These are phyloP conservation scores for Cantharis nigra DNA, from an alignment of 2,888 invertebrate genomes.

Conservation along the genomic window DNA sequence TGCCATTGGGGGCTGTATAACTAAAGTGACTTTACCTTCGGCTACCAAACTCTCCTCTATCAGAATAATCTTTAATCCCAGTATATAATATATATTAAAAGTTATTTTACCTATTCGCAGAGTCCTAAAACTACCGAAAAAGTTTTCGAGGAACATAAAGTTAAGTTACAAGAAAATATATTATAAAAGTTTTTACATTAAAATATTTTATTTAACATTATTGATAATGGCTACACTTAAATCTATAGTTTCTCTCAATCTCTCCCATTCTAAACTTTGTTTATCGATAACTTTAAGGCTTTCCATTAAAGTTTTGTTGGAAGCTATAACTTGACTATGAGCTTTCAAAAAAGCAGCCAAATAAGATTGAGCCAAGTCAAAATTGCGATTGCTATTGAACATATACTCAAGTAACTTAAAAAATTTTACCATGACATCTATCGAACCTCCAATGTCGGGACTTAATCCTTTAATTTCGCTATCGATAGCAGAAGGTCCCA, in stretches of 20 bases:
- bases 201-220: neutral
- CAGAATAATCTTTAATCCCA: too few species aligned
- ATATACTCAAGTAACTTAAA: constrained; percentile 72
- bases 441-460: constrained; percentile 73
- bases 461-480: constrained; percentile 82
- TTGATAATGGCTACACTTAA: neutral
- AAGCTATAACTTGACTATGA: constrained; percentile 67
- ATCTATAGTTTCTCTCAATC: neutral
- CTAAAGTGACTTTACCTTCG: too few species aligned
- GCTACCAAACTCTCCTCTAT: too few species aligned
- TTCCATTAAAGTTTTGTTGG: constrained; percentile 60
- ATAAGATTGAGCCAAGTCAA: constrained; percentile 90
- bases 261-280: neutral
- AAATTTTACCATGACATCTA: constrained; percentile 76
- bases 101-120: too few species aligned
- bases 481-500: constrained; percentile 86
- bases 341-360: constrained; percentile 85
- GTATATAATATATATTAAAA: too few species aligned
- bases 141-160: too few species aligned
- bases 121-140: too few species aligned
- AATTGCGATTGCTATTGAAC: constrained; percentile 77
- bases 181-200: neutral
- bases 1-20: too few species aligned
- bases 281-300: constrained; percentile 53
- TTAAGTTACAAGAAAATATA: neutral